Evolutionary conservation across 1,140 invertebrate species (phyloP).

Genomic region (Lepidurus arcticus): DNA sequence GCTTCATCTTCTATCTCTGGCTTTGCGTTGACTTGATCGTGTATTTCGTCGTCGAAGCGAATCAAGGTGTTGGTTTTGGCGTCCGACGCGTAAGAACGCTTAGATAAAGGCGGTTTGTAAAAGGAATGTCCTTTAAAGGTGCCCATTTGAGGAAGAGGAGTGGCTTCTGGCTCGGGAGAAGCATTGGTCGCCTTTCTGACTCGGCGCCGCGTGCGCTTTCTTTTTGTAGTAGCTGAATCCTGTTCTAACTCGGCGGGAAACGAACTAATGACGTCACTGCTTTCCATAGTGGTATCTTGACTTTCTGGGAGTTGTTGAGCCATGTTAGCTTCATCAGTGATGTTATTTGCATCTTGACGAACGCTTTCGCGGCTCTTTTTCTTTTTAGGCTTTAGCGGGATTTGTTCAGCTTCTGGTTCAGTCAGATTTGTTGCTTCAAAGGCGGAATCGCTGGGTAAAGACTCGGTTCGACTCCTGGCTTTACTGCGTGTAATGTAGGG

Average conservation of each 20-base stretch:
- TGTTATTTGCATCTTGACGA: background rate
- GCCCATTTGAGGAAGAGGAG: background rate
- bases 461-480: no score
- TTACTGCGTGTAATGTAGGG: no score
- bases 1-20: background rate
- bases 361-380: slow-evolving; percentile 16
- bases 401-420: background rate
- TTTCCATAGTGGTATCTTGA: background rate
- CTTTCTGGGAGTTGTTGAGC: background rate
- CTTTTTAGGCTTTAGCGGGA: slow-evolving; percentile 16
- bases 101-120: background rate
- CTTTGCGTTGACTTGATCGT: background rate
- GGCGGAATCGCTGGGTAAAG: no score
- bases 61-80: background rate
- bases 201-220: background rate
- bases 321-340: background rate
- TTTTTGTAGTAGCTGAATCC: background rate
- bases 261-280: no score
- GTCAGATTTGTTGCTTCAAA: no score
- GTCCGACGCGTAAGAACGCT: background rate
- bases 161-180: background rate
- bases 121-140: background rate
- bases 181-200: background rate
- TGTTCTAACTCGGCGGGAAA: background rate
- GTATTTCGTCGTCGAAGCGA: background rate